Percentiles rank a stretch among this genome's conserved stretches.
Evolutionary conservation across 2,797 vertebrate genomes (phyloP).

Genomic region (Rallus crepitans): DNA sequence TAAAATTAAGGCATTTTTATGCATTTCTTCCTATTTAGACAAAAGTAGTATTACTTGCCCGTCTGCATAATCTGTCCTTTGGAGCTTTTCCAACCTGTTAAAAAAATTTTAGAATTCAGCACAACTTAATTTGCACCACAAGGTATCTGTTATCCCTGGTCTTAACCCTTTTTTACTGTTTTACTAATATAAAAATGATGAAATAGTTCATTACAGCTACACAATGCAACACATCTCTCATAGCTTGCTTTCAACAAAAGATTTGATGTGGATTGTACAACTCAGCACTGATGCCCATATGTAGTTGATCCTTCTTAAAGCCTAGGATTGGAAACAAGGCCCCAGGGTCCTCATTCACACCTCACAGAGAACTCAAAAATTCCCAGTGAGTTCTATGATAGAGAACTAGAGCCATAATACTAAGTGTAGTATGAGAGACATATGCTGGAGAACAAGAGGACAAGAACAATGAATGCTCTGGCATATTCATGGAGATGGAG

Average conservation of each 20-base stretch:
- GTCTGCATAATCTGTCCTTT: slow-evolving; percentile 94
- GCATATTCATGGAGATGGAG: not conserved
- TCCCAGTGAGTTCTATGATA: not conserved
- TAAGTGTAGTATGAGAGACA: not conserved
- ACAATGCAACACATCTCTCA: not conserved
- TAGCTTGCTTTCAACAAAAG: not conserved
- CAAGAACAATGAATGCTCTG: not conserved
- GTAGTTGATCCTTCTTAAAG: not conserved
- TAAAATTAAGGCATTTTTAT: not conserved
- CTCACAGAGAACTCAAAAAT: not conserved
- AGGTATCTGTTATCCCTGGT: not conserved
- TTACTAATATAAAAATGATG: not conserved
- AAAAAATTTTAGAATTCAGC: not conserved
- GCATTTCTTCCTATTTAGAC: not conserved
- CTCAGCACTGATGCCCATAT: not conserved
- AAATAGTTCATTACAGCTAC: not conserved
- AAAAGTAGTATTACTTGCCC: slow-evolving; percentile 81
- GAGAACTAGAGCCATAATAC: not conserved
- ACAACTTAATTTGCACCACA: not conserved
- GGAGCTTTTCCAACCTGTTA: slow-evolving; percentile 95
- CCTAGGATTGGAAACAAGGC: not conserved
- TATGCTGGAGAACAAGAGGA: not conserved
- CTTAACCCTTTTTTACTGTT: not conserved
- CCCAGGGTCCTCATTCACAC: not conserved
- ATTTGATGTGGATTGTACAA: not conserved